A percentile compares a stretch with the other conserved stretches of the same genome.
Evolutionary conservation across 2,888 invertebrate genomes (phyloP).

Genomic region (Caenorhabditis plicata): DNA sequence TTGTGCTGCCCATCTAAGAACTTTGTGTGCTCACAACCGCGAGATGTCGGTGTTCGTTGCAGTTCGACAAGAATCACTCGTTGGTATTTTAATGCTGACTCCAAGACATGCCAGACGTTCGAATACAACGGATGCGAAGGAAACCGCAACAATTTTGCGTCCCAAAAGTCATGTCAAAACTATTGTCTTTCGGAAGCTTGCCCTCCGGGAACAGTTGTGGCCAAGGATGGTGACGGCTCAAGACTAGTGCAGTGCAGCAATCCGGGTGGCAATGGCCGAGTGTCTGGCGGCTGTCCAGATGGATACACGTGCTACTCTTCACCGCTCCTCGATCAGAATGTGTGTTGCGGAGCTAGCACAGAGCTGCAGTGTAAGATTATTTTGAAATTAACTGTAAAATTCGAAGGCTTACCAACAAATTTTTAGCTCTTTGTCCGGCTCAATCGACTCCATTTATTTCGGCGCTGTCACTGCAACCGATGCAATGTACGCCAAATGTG

Average conservation of each 20-base stretch:
- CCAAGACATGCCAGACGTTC: slow-evolving; percentile 62
- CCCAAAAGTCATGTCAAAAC: slow-evolving; percentile 62
- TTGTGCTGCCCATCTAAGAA: slow-evolving; percentile 65
- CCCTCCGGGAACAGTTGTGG: slow-evolving; percentile 62
- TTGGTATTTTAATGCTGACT: slow-evolving; percentile 63
- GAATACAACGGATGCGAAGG: slow-evolving; percentile 65
- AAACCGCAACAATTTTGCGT: slow-evolving; percentile 65
- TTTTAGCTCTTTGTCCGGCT: slow-evolving; percentile 61
- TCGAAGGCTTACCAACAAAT: neutral
- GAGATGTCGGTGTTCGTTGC: slow-evolving; percentile 61
- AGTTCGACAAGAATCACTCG: slow-evolving; percentile 52
- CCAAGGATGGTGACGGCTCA: slow-evolving; percentile 57
- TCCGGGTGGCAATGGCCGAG: slow-evolving; percentile 49
- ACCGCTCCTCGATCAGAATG: slow-evolving; percentile 63
- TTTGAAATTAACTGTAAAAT: no score
- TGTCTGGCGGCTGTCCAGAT: slow-evolving; percentile 63
- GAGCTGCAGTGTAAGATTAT: slow-evolving; percentile 53
- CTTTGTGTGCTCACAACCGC: slow-evolving; percentile 61
- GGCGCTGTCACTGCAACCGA: slow-evolving; percentile 64
- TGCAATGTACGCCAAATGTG: slow-evolving; percentile 65
- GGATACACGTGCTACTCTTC: slow-evolving; percentile 63
- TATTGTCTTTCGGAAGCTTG: slow-evolving; percentile 64
- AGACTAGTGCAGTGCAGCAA: slow-evolving; percentile 60
- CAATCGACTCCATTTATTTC: slow-evolving; percentile 64
- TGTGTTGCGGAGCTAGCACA: slow-evolving; percentile 63